Conservation (phyloP, 2,888 invertebrate species). For the Alentia gelatinosa region DNA sequence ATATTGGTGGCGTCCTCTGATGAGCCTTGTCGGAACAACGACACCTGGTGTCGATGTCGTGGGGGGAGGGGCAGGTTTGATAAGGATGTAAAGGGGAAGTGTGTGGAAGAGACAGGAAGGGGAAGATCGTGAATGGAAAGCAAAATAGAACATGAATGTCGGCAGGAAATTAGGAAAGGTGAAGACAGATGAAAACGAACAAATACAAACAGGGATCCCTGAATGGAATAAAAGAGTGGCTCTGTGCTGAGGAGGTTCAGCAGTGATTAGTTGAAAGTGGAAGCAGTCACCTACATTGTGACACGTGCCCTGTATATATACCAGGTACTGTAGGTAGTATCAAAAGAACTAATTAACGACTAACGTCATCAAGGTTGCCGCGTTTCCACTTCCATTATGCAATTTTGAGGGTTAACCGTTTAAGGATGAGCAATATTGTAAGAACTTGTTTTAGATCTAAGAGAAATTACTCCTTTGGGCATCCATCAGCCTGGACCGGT, state of each 20-base stretch:
- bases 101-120: background rate
- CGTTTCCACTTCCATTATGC: no score
- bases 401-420: no score
- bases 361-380: no score
- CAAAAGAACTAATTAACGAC: no score
- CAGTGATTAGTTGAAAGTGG: no score
- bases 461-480: no score
- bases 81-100: background rate
- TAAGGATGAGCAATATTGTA: no score
- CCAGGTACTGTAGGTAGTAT: no score
- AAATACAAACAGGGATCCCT: background rate
- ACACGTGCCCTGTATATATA: no score
- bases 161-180: background rate
- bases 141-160: background rate
- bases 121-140: background rate
- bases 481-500: no score
- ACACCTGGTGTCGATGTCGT: background rate
- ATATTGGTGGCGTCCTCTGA: background rate
- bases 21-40: background rate
- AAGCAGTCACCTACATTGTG: no score
- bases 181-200: background rate
- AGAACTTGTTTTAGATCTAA: no score
- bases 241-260: background rate
- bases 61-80: background rate
- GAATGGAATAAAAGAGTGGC: background rate